Base-by-base conservation (phyloP, 2,888 invertebrate genomes). In the Aporophyla nigra region DNA sequence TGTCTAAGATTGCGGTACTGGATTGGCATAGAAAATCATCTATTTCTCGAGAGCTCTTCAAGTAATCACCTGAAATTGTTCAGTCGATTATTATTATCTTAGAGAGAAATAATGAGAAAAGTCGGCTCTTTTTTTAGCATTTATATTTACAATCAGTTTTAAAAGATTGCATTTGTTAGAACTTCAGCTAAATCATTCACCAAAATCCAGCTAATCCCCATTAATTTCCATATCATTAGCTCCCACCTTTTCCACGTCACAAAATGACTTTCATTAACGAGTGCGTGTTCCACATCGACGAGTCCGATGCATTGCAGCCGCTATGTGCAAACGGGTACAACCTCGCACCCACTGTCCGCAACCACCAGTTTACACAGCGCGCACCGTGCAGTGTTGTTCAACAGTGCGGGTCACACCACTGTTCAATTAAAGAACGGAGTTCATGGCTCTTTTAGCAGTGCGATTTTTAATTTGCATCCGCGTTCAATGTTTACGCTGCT, bases 251-350 rank as follows among this genome's bases (percentile, higher is more conserved):
- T 76, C 62, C 67, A 56, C 74, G 71, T 83, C 76, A 83, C 77
- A 74, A 80, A 80, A 86, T 75, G 78, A 82, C 75, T 85, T 85
- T 86, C 78, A 86, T 84, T 86, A 86, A 77, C 71, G 59, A 56
- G 49, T 71, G 71, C 69, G 83, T 84, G 82, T 77, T 81, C 40
- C 62, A 56, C 71, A 56, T 40, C 53, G 40, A 59, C 65, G 62
- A 63, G 63, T 62, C n/a, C 24, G 74, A 49, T 63, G 82, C 70
- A 70, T 74, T 82, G 74, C 49, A 70, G 67, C 24, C 24, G 59
- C 66, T 43, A 33, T 33, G 71, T 83, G 76, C 76, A 72, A 70
- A 70, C 69, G 71, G 51, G 68, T 80, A 80, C 67, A 62, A 58
- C 69, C 63, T 69, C 54, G 79, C 70, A 70, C 82, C 70, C 68